Percentiles rank a stretch among this genome's conserved stretches.
These are phyloP conservation scores for Nicator chloris DNA, from an alignment of 2,113 vertebrate genomes.

Conservation along the genomic window DNA sequence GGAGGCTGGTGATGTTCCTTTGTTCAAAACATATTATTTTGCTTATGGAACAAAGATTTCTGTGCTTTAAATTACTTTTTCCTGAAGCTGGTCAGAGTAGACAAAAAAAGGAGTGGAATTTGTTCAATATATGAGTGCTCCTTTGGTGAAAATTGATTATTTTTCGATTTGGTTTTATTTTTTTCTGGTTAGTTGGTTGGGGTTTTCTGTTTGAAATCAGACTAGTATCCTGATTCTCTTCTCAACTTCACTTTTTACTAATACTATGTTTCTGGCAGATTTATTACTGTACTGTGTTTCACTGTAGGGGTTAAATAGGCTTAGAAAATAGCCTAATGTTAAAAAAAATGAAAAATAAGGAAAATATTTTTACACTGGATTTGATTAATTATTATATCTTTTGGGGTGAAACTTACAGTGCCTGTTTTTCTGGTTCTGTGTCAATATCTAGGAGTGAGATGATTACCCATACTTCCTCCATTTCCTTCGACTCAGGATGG, in stretches of 20 bases:
- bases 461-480: neutral
- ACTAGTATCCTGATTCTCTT: neutral
- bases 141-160: rapidly evolving
- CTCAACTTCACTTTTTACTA: neutral
- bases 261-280: neutral
- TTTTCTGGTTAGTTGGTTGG: neutral
- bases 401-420: neutral
- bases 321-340: neutral
- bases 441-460: neutral
- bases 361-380: neutral
- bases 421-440: neutral
- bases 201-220: neutral
- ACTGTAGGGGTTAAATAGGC: neutral
- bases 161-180: neutral
- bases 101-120: neutral
- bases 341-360: too few relatives aligned
- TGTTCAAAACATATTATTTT: neutral
- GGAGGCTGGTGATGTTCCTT: neutral
- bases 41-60: neutral
- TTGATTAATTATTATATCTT: neutral
- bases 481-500: neutral
- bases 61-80: neutral
- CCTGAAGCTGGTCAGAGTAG: neutral
- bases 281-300: neutral
- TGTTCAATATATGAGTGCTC: neutral